Evolutionary conservation across 2,113 vertebrate genomes (phyloP).

Genomic region (Oophaga pumilio): DNA sequence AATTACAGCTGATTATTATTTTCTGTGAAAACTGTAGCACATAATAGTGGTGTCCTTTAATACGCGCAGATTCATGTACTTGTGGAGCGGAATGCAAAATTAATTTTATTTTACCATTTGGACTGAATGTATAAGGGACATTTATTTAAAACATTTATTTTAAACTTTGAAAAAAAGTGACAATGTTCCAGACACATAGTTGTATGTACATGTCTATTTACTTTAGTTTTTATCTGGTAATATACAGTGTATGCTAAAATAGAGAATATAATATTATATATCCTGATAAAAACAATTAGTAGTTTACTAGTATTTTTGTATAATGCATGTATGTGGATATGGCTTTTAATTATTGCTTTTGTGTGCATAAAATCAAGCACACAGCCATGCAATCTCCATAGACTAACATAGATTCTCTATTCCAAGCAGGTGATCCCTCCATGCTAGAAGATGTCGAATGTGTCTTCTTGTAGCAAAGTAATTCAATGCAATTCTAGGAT

Average conservation of each 20-base stretch:
- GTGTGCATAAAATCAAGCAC: no score
- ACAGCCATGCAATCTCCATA: no score
- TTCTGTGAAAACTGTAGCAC: neutral
- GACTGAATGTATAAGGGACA: neutral
- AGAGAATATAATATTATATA: no score
- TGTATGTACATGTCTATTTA: neutral
- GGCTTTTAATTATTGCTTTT: no score
- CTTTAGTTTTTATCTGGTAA: no score
- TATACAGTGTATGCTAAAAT: no score
- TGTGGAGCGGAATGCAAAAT: neutral
- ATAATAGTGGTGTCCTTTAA: neutral
- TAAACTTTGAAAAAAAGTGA: neutral
- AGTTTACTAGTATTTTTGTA: no score
- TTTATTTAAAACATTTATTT: neutral
- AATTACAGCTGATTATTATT: conserved; percentile 6
- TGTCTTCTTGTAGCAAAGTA: no score
- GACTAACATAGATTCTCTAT: neutral
- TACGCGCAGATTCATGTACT: neutral
- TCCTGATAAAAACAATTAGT: no score
- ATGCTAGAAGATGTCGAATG: neutral
- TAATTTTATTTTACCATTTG: neutral
- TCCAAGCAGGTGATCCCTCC: neutral
- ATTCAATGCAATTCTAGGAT: no score
- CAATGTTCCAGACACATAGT: neutral
- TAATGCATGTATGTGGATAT: no score